A percentile compares a stretch with the other conserved stretches of the same genome.
Evolutionary conservation across 2,113 vertebrate genomes (phyloP).

Genomic region (Ameiurus melas): DNA sequence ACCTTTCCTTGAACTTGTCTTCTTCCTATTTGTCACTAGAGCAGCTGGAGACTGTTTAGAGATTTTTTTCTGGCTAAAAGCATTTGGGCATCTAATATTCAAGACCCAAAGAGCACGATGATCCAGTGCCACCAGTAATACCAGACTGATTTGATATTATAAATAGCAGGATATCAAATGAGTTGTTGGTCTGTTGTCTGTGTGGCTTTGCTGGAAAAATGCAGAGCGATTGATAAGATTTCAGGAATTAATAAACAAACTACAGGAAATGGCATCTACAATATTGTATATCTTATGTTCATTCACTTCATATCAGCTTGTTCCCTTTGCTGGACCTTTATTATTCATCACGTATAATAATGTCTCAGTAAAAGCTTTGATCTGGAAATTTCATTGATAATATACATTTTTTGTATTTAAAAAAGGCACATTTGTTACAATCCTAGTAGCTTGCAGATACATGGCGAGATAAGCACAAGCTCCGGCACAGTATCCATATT

Average conservation of each 20-base stretch:
- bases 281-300: not conserved
- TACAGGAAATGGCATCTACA: not conserved
- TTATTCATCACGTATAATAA: not conserved
- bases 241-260: slow-evolving; percentile 20
- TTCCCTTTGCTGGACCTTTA: not conserved
- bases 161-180: slow-evolving; percentile 16
- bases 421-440: not conserved
- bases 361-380: not conserved
- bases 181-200: not conserved
- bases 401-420: not conserved
- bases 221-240: not conserved
- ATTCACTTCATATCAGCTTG: slow-evolving; percentile 1
- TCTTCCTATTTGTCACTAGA: slow-evolving; percentile 18
- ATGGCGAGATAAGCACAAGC: not conserved
- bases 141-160: not conserved
- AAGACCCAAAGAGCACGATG: not conserved
- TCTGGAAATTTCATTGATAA: not conserved
- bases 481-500: not conserved
- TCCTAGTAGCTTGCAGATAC: not conserved
- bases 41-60: not conserved
- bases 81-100: not conserved
- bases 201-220: not conserved
- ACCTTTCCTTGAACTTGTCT: not conserved
- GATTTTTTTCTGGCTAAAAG: slow-evolving; percentile 10
- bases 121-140: not conserved